phyloP scores from a whole-genome alignment of 2,888 invertebrate species.

The Metopia argyrocephala region DNA sequence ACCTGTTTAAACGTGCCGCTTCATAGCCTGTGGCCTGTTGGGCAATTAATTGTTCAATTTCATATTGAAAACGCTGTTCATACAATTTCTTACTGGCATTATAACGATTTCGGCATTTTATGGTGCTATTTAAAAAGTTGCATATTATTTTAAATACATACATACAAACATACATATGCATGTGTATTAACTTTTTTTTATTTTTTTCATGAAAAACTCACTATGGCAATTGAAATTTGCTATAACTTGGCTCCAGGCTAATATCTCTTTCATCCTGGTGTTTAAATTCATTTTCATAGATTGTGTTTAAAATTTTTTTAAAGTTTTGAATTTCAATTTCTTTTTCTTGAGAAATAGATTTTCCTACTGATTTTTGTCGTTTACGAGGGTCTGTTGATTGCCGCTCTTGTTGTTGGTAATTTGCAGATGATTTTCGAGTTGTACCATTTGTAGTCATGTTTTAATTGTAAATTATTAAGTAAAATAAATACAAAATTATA shows the following conservation, averaged over 20 bases:
- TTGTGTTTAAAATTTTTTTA: not conserved
- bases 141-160: too few relatives aligned
- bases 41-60: slow-evolving; percentile 62
- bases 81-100: slow-evolving; percentile 50
- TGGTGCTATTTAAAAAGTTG: slow-evolving; percentile 45
- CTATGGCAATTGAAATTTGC: slow-evolving; percentile 67
- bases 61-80: slow-evolving; percentile 66
- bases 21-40: slow-evolving; percentile 65
- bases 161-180: too few relatives aligned
- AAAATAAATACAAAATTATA: not conserved
- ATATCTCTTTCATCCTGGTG: slow-evolving; percentile 7
- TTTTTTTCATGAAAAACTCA: too few relatives aligned
- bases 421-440: slow-evolving; percentile 2
- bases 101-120: slow-evolving; percentile 67
- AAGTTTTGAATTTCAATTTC: not conserved
- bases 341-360: not conserved
- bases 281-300: slow-evolving; percentile 1
- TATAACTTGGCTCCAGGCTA: slow-evolving; percentile 62
- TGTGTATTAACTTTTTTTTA: not conserved
- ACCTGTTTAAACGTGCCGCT: slow-evolving; percentile 67
- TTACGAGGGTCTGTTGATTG: not conserved
- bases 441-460: slow-evolving; percentile 13
- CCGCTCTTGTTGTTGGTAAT: not conserved
- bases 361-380: not conserved
- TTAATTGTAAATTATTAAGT: not conserved